Conservation (phyloP, 2,113 vertebrate species). For the Chamaetylas fuelleborni region DNA sequence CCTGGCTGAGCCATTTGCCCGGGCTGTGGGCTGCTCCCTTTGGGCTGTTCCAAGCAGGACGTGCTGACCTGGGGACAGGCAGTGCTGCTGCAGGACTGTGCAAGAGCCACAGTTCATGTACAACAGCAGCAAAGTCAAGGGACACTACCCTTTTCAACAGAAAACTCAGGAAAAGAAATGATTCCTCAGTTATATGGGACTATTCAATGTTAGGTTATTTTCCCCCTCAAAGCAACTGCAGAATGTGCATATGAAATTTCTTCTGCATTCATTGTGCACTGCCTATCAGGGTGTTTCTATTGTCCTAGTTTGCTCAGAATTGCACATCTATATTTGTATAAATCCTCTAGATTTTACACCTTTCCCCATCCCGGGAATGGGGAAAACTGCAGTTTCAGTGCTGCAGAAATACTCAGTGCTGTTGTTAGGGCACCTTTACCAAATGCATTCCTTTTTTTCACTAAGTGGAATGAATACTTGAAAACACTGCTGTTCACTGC, state of each 20-base stretch:
- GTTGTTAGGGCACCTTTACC: background rate
- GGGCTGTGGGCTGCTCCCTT: background rate
- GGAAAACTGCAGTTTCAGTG: background rate
- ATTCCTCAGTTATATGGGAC: background rate
- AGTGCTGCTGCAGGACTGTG: background rate
- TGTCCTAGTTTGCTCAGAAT: background rate
- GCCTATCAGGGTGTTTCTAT: background rate
- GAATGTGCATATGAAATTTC: background rate
- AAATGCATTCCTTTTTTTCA: background rate
- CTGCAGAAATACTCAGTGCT: background rate
- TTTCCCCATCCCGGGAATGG: background rate
- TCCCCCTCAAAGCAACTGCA: background rate
- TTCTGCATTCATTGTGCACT: rapidly evolving
- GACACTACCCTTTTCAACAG: background rate
- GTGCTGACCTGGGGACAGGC: background rate
- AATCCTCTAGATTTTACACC: background rate
- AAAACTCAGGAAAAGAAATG: background rate
- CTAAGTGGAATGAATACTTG: background rate
- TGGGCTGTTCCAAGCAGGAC: background rate
- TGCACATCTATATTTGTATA: background rate
- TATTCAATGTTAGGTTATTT: background rate
- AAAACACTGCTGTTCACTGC: background rate
- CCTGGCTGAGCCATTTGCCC: background rate
- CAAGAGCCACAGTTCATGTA: background rate
- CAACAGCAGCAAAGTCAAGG: background rate